These are phyloP conservation scores for Harmothoe impar DNA, from an alignment of 2,888 invertebrate genomes.

Conservation along the genomic window DNA sequence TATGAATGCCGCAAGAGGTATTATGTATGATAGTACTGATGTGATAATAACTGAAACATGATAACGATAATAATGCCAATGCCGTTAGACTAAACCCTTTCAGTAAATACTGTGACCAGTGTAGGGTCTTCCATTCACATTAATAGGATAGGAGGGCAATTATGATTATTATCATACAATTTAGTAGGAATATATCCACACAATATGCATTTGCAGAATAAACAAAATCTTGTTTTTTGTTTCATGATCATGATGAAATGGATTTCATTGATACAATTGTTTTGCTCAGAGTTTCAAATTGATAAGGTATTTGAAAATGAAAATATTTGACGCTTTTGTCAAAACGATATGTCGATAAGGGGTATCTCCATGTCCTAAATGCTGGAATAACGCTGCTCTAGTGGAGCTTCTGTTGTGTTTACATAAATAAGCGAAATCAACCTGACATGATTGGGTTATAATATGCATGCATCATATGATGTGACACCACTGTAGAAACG, in stretches of 20 bases:
- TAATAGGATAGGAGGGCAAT: not conserved
- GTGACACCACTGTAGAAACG: not conserved
- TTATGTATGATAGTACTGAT: not conserved
- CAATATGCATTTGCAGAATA: too few species aligned
- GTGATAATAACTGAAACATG: not conserved
- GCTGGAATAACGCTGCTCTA: conserved; percentile 13
- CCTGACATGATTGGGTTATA: conserved; percentile 46
- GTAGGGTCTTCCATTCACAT: not conserved
- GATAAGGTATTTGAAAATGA: too few species aligned
- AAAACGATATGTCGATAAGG: not conserved
- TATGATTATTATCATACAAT: not conserved
- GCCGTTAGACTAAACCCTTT: not conserved
- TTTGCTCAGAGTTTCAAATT: not conserved
- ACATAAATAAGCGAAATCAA: conserved; percentile 25
- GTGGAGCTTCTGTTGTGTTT: not conserved
- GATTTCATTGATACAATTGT: conserved; percentile 21
- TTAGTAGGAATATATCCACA: not conserved
- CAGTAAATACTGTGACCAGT: conserved; percentile 12
- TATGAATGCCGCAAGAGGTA: not conserved
- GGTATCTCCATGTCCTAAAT: not conserved
- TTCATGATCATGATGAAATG: not conserved
- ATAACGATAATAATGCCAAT: conserved; percentile 19
- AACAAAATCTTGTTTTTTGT: not conserved
- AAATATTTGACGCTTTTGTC: too few species aligned
- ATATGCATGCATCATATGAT: not conserved